phyloP scores from a whole-genome alignment of 1,140 invertebrate genomes.

The Hycleus phaleratus region DNA sequence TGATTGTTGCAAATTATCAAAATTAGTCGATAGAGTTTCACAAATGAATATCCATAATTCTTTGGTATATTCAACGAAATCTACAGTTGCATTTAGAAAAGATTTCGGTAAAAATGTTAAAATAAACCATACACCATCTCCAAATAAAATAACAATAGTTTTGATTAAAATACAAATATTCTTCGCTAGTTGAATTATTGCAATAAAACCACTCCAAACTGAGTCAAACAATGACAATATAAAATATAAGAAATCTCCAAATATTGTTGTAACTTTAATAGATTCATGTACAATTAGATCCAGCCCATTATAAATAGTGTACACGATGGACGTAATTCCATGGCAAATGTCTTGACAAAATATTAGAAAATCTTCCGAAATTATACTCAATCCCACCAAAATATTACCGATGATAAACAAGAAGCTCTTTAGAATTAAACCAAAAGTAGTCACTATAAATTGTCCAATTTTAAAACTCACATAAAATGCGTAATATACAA shows the following conservation, averaged over 20 bases:
- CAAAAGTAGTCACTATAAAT: slow-evolving; percentile 15
- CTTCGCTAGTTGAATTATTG: neutral
- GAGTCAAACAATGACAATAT: neutral
- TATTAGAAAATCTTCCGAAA: slow-evolving; percentile 20
- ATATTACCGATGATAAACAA: neutral
- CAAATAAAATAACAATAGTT: slow-evolving; percentile 19
- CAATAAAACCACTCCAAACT: neutral
- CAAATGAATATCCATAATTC: neutral
- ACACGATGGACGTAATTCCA: neutral
- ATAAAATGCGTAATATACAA: slow-evolving; percentile 13
- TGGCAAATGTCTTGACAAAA: slow-evolving; percentile 18
- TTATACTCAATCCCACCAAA: slow-evolving; percentile 2
- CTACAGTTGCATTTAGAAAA: neutral
- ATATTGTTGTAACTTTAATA: neutral
- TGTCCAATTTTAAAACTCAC: slow-evolving; percentile 22
- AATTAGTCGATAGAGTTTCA: neutral
- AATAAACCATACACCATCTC: slow-evolving; percentile 25
- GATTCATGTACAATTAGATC: too few relatives aligned
- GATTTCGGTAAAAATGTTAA: slow-evolving; percentile 19
- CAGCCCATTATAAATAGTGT: neutral
- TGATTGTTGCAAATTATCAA: neutral
- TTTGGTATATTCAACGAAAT: neutral
- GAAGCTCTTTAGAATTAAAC: neutral
- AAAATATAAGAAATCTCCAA: neutral
- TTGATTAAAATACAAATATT: slow-evolving; percentile 13